Evolutionary conservation across 2,888 invertebrate species (phyloP), one percentile per base, ranked within the genome.

Genomic region (Taenaris catops): DNA sequence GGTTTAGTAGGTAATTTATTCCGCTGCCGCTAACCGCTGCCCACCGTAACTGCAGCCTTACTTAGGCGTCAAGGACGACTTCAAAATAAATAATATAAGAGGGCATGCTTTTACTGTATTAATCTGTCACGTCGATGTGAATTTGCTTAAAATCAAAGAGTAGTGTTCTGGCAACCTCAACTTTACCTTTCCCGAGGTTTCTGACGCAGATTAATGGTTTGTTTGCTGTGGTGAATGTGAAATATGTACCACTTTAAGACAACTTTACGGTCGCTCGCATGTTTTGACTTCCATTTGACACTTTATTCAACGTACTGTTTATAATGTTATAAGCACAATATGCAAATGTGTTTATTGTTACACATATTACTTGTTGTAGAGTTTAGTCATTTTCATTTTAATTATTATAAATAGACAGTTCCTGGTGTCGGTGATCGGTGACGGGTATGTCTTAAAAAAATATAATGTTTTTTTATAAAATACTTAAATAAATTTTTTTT

Each of bases 131-230:
- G 69, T 72, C 66, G 56, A 58, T 51, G 59, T 54, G 57, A 58
- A 69, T 32, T 32, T 32, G 17, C 75, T 16, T 31, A 71, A 76
- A 73, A 69, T 68, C 56, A 58, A 47, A 47, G 70, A 69, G 69
- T 61, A 63, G 70, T 67, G 70, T 67, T 55, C 55, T 48, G 43
- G 53, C 53, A 57, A 53, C 57, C 56, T 58, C 58, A 63, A 62
- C 62, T 67, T 62, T 65, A 64, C 66, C 63, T 64, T 57, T 53
- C 50, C 48, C 49, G 46, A 54, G 47, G 54, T 47, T 58, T 64
- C 59, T 66, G 75, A 71, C 73, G 53, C 45, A 58, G 72, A 79
- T 75, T 73, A 70, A 79, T 76, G 68, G 53, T 54, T 49, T 42
- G 58, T 55, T 36, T 54, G 57, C 58, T 62, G 53, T 57, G 50